These are phyloP conservation scores for Tetramorium alpestre DNA, from an alignment of 1,140 invertebrate genomes.

Conservation along the genomic window DNA sequence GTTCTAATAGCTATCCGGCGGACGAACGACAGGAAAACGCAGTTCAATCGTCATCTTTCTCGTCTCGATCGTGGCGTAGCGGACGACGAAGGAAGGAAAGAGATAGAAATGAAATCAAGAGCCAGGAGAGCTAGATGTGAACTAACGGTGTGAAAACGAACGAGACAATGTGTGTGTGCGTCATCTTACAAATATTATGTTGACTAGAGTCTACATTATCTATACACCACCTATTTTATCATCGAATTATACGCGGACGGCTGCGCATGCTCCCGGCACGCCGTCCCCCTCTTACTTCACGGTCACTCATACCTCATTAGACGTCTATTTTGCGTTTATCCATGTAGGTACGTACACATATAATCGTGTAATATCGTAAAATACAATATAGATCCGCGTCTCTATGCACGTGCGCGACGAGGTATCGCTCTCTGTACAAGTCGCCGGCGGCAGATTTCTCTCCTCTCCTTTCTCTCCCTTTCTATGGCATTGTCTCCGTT, in stretches of 20 bases:
- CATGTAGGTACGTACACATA: constrained; percentile 71
- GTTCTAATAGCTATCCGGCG: neutral
- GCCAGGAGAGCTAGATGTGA: constrained; percentile 26
- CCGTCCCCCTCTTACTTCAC: neutral
- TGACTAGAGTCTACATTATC: constrained; percentile 82
- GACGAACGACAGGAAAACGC: constrained; percentile 62
- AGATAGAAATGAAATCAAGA: neutral
- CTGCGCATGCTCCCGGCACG: neutral
- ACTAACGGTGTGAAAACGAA: constrained; percentile 48
- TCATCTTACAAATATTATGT: constrained; percentile 77
- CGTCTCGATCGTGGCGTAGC: constrained; percentile 20
- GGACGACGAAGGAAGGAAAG: constrained; percentile 41
- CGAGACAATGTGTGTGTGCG: constrained; percentile 65
- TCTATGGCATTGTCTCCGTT: neutral
- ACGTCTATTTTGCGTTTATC: constrained; percentile 49
- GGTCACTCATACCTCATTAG: constrained; percentile 29
- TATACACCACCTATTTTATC: constrained; percentile 75
- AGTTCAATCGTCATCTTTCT: constrained; percentile 34
- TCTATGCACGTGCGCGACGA: constrained; percentile 22
- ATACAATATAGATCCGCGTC: constrained; percentile 62
- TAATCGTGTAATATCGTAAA: constrained; percentile 69
- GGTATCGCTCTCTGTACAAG: constrained; percentile 42
- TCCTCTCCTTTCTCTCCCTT: neutral
- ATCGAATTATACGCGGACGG: constrained; percentile 64
- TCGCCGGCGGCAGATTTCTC: neutral